A percentile compares a stretch with the other conserved stretches of the same genome.
Conservation (phyloP, 2,113 vertebrate genomes). For the Natator depressus region DNA sequence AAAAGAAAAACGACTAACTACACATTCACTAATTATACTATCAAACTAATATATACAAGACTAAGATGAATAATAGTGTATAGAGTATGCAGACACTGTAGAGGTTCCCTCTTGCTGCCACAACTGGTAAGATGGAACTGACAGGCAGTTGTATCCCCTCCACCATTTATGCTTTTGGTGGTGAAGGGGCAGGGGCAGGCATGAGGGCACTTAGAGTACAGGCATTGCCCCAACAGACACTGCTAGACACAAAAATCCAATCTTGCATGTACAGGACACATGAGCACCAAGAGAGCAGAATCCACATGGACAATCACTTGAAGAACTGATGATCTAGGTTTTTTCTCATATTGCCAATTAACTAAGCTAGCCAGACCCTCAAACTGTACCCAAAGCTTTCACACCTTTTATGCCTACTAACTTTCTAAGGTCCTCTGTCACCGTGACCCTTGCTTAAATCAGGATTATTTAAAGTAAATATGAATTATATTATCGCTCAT, state of each 20-base stretch:
- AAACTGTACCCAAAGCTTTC: slow-evolving; percentile 30
- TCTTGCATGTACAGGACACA: not conserved
- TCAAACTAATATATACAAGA: no score
- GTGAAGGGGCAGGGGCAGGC: no score
- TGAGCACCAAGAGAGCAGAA: not conserved
- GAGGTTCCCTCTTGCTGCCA: no score
- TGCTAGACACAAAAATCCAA: not conserved
- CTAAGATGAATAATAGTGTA: no score
- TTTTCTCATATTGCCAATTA: not conserved
- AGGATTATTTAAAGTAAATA: slow-evolving; percentile 26
- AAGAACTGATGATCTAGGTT: not conserved
- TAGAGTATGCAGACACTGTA: no score
- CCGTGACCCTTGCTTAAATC: not conserved
- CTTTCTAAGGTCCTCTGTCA: slow-evolving; percentile 30
- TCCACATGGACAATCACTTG: not conserved
- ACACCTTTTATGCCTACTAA: not conserved
- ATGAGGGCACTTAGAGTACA: not conserved
- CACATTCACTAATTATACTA: no score
- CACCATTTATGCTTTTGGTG: no score
- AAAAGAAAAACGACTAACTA: no score
- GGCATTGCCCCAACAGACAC: not conserved
- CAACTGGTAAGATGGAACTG: no score
- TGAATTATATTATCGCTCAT: not conserved
- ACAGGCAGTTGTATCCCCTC: no score
- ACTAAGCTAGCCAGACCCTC: not conserved